A percentile compares a stretch with the other conserved stretches of the same genome.
phyloP scores from a whole-genome alignment of 2,797 vertebrate species.

The Hydrocynus forskahlii region DNA sequence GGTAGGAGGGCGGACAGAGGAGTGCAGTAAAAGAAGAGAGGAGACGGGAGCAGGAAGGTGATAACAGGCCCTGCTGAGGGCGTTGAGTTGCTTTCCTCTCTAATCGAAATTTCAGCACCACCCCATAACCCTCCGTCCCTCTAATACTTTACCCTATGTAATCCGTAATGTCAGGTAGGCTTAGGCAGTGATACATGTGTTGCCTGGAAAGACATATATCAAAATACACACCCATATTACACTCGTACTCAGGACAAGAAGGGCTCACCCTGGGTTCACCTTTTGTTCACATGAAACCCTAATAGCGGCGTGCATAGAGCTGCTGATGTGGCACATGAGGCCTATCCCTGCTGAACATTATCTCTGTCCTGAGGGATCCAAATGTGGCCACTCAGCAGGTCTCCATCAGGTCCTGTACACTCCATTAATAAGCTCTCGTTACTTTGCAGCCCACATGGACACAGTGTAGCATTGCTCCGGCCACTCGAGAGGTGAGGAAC shows the following conservation, averaged over 20 bases:
- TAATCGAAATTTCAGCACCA: constrained; percentile 68
- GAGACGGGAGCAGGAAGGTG: constrained; percentile 62
- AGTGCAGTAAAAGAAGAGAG: constrained; percentile 39
- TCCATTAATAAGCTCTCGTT: constrained; percentile 71
- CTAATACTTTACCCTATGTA: constrained; percentile 30
- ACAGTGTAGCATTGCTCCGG: constrained; percentile 66
- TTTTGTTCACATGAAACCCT: constrained; percentile 13
- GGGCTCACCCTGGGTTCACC: constrained; percentile 7
- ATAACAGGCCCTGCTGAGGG: constrained; percentile 68
- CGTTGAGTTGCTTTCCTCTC: constrained; percentile 63
- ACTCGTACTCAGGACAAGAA: neutral
- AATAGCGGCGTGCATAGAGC: constrained; percentile 10
- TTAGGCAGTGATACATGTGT: neutral
- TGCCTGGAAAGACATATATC: neutral
- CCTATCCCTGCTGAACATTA: constrained; percentile 32
- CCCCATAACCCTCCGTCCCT: constrained; percentile 62
- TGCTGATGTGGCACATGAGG: constrained; percentile 40
- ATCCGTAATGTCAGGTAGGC: constrained; percentile 25
- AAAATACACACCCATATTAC: neutral
- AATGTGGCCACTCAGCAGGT: constrained; percentile 50
- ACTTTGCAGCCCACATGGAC: constrained; percentile 71
- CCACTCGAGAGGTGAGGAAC: constrained; percentile 66
- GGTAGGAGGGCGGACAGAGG: neutral
- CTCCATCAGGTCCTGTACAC: constrained; percentile 29
- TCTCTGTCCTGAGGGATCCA: constrained; percentile 34